phyloP scores from a whole-genome alignment of 2,888 invertebrate species.

The Linyphia triangularis region DNA sequence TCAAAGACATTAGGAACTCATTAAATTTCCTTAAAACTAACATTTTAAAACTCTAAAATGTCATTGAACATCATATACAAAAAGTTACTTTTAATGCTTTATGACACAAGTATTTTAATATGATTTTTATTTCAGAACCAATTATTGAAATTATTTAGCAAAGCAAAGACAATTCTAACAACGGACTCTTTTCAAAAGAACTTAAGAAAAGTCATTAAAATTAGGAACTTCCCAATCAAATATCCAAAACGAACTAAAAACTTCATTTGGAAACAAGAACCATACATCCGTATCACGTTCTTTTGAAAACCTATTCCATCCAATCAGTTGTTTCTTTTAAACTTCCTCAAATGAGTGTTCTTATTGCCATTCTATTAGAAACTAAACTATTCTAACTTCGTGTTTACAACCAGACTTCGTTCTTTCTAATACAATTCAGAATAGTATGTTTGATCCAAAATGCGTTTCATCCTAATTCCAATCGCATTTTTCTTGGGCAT shows the following conservation, averaged over 20 bases:
- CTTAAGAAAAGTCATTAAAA: background rate
- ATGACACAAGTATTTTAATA: no score
- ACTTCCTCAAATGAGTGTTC: slow-evolving; percentile 27
- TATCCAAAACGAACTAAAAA: slow-evolving; percentile 9
- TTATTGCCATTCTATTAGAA: background rate
- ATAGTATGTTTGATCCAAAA: slow-evolving; percentile 17
- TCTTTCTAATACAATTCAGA: slow-evolving; percentile 26
- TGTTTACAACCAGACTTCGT: background rate
- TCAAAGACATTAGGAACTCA: no score
- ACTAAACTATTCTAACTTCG: slow-evolving; percentile 11
- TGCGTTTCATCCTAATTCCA: slow-evolving; percentile 9
- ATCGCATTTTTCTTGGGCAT: background rate
- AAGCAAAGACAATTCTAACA: no score
- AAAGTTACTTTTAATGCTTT: no score
- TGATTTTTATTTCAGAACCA: no score
- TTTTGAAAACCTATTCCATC: slow-evolving; percentile 20
- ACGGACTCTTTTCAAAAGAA: no score
- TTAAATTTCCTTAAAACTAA: no score
- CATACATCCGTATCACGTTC: slow-evolving; percentile 35
- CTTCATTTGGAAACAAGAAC: slow-evolving; percentile 30
- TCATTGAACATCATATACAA: no score
- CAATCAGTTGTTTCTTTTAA: slow-evolving; percentile 35
- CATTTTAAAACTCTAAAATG: no score
- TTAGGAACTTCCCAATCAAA: background rate
- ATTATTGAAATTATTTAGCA: no score